Conservation (phyloP, 1,140 invertebrate genomes). For the Gonatopus flavifemur region DNA sequence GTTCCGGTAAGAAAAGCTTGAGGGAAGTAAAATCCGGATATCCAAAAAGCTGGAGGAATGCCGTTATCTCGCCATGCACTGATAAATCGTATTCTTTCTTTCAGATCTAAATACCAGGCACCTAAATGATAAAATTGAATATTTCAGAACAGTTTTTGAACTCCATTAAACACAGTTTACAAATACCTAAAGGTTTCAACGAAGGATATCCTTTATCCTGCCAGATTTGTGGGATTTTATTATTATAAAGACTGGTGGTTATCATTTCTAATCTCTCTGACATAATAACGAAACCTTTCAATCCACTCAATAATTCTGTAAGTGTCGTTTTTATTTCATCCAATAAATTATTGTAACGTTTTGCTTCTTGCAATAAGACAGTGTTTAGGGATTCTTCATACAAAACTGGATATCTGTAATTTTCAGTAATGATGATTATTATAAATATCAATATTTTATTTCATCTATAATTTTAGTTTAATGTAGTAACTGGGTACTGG, state of each 20-base stretch:
- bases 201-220: conserved; percentile 75
- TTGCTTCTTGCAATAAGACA: conserved; percentile 78
- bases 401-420: conserved; percentile 70
- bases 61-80: conserved; percentile 70
- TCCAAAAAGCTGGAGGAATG: conserved; percentile 77
- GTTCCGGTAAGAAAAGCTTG: conserved; percentile 84
- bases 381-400: conserved; percentile 85
- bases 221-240: conserved; percentile 74
- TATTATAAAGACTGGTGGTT: conserved; percentile 63
- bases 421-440: background rate
- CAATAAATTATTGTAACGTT: conserved; percentile 73
- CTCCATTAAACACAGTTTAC: no score
- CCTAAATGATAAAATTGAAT: conserved; percentile 41
- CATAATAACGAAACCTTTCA: conserved; percentile 79
- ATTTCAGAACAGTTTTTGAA: background rate
- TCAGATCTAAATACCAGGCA: conserved; percentile 66
- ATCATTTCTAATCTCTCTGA: conserved; percentile 74
- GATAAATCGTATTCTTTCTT: conserved; percentile 65
- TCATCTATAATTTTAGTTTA: background rate
- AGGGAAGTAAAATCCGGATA: conserved; percentile 84
- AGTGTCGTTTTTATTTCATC: conserved; percentile 64
- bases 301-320: conserved; percentile 70
- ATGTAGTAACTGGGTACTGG: background rate
- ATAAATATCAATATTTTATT: no score
- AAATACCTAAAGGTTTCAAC: conserved; percentile 75